Percentiles rank a stretch among this genome's conserved stretches.
Evolutionary conservation across 2,888 invertebrate genomes (phyloP).

Genomic region (Allophyes oxyacanthae): DNA sequence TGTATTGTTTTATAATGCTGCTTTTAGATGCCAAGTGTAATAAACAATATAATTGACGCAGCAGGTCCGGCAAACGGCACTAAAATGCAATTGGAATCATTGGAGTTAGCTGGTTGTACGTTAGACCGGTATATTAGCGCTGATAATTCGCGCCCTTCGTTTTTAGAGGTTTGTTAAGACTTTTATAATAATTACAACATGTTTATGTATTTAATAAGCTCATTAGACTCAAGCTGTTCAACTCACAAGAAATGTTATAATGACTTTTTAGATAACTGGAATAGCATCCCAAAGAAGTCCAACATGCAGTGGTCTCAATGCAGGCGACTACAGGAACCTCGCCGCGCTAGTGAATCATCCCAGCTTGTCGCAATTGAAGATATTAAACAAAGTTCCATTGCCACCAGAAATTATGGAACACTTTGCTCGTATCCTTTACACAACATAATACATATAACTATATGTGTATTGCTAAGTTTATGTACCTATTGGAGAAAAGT

Average conservation of each 20-base stretch:
- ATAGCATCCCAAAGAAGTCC: conserved; percentile 92
- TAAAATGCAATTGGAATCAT: conserved; percentile 90
- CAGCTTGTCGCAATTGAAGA: conserved; percentile 93
- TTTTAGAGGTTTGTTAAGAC: conserved; percentile 88
- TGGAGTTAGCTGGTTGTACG: conserved; percentile 94
- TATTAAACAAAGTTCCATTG: conserved; percentile 95
- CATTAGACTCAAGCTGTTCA: neutral
- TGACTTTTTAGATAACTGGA: conserved; percentile 88
- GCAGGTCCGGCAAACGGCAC: conserved; percentile 72
- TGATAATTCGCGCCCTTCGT: conserved; percentile 92
- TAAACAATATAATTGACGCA: conserved; percentile 72
- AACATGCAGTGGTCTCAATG: conserved; percentile 96
- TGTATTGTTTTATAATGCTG: conserved; percentile 60
- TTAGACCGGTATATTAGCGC: conserved; percentile 92
- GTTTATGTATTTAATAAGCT: neutral
- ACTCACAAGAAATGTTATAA: conserved; percentile 10
- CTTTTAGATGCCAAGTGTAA: conserved; percentile 83
- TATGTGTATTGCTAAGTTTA: neutral
- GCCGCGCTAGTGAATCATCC: conserved; percentile 92
- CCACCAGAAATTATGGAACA: conserved; percentile 98
- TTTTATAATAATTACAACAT: conserved; percentile 2
- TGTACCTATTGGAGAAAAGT: no score
- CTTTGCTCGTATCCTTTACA: conserved; percentile 96
- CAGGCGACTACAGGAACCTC: conserved; percentile 96
- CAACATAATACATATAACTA: neutral